phyloP scores from a whole-genome alignment of 2,888 invertebrate species.

The Tuta absoluta region DNA sequence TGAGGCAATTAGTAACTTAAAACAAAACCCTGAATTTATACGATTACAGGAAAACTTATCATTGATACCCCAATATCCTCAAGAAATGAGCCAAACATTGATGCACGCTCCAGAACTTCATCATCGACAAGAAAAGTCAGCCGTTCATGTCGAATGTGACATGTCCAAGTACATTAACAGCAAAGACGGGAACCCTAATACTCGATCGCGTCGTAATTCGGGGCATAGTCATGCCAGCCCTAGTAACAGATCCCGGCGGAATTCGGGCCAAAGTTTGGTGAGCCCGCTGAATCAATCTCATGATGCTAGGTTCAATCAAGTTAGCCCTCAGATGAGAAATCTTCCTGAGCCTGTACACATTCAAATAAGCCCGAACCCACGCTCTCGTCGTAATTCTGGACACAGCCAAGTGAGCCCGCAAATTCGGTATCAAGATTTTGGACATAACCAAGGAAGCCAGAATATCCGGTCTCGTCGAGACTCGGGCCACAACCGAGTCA shows the following conservation, averaged over 20 bases:
- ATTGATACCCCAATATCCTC: background rate
- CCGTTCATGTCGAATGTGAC: background rate
- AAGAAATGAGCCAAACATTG: background rate
- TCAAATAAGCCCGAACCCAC: too few species aligned
- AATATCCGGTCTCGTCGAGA: background rate
- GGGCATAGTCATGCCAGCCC: background rate
- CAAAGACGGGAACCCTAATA: background rate
- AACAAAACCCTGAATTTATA: background rate
- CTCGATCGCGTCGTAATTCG: background rate
- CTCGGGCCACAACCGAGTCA: background rate
- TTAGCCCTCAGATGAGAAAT: background rate
- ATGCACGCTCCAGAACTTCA: background rate
- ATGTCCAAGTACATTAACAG: background rate
- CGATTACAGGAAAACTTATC: background rate
- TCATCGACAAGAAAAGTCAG: background rate
- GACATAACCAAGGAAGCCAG: background rate
- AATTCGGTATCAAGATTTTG: background rate
- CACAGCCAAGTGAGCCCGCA: background rate
- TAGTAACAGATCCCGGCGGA: background rate
- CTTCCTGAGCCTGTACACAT: too few species aligned
- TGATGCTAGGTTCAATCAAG: background rate
- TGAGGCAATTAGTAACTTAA: background rate
- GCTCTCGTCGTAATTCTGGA: background rate
- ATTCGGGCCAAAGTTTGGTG: background rate
- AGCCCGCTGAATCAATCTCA: background rate